A percentile compares a stretch with the other conserved stretches of the same genome.
Evolutionary conservation across 1,140 invertebrate genomes (phyloP).

Genomic region (Venturia canescens): DNA sequence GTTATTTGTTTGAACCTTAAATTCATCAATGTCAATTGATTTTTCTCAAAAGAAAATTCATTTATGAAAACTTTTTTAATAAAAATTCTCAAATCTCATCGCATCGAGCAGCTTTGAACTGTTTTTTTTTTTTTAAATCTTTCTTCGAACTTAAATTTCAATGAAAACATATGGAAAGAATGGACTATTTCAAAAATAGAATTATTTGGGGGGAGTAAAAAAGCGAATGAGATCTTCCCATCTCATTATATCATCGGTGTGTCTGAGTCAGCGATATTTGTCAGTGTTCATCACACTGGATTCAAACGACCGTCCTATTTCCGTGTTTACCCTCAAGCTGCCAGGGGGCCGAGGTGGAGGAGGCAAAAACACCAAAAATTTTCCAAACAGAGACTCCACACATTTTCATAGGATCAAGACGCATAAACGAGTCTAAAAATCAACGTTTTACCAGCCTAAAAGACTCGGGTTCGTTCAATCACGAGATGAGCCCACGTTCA

Average conservation of each 20-base stretch:
- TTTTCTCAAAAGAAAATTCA: too few species aligned
- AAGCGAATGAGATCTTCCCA: neutral
- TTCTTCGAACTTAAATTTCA: too few species aligned
- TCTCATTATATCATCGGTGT: neutral
- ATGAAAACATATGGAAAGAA: too few species aligned
- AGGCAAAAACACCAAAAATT: slow-evolving; percentile 4
- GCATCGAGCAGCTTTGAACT: too few species aligned
- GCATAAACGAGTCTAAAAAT: slow-evolving; percentile 28
- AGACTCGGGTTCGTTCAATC: slow-evolving; percentile 17
- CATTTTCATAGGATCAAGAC: neutral
- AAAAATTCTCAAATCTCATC: too few species aligned
- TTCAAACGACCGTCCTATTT: neutral
- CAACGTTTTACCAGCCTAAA: slow-evolving; percentile 24
- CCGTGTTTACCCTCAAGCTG: neutral
- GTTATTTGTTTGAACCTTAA: too few species aligned
- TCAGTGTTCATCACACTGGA: neutral
- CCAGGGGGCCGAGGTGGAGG: neutral
- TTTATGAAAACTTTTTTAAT: too few species aligned
- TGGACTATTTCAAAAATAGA: too few species aligned
- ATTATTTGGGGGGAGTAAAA: too few species aligned
- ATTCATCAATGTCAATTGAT: too few species aligned
- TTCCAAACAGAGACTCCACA: slow-evolving; percentile 4
- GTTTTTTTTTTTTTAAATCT: too few species aligned
- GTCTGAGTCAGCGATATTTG: neutral
- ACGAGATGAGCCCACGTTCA: neutral